Percentiles rank a stretch among this genome's conserved stretches.
phyloP scores from a whole-genome alignment of 2,888 invertebrate species.

The Pycnomerus fuliginosus region DNA sequence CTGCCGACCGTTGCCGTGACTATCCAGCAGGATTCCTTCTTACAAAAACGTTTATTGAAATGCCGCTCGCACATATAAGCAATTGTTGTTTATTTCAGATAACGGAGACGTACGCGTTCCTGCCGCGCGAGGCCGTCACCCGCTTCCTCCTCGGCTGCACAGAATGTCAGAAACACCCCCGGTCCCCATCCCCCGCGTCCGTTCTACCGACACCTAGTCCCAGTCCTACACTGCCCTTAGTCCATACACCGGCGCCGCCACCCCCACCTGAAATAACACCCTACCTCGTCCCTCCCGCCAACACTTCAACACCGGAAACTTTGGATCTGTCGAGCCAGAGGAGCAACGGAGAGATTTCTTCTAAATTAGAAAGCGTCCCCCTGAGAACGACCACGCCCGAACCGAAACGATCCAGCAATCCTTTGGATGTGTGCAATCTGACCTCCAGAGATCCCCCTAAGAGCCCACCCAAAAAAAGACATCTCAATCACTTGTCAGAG shows the following conservation, averaged over 20 bases:
- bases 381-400: conserved; percentile 34
- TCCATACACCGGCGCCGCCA: conserved; percentile 35
- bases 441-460: conserved; percentile 63
- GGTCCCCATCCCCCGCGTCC: conserved; percentile 63
- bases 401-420: conserved; percentile 58
- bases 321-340: conserved; percentile 11
- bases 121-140: conserved; percentile 95
- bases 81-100: conserved; percentile 67
- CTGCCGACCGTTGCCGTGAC: no score
- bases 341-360: conserved; percentile 16
- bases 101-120: conserved; percentile 93
- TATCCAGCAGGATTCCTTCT: no score
- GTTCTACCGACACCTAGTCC: conserved; percentile 50
- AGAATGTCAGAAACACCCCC: conserved; percentile 83
- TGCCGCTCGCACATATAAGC: conserved; percentile 37
- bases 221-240: conserved; percentile 45
- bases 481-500: conserved; percentile 47
- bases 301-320: conserved; percentile 24
- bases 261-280: conserved; percentile 26
- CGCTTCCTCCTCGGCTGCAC: conserved; percentile 92
- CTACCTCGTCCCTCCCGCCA: conserved; percentile 21
- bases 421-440: conserved; percentile 64
- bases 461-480: conserved; percentile 53
- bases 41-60: conserved; percentile 41
- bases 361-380: conserved; percentile 27